Evolutionary conservation across 2,797 vertebrate species (phyloP).

Genomic region (Bufotes viridis): DNA sequence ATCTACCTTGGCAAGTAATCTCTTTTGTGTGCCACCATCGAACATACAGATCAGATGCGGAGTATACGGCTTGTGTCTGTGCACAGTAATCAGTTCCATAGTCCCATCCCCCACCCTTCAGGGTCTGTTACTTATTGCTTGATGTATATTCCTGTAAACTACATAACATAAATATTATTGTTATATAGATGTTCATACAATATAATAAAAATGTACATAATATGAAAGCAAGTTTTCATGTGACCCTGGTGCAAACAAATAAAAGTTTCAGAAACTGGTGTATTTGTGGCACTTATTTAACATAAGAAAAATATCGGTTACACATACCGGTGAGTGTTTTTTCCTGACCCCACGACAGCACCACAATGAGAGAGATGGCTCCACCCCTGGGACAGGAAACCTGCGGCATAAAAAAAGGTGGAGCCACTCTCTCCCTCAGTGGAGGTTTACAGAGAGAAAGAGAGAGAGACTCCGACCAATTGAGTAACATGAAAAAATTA

Average conservation of each 20-base stretch:
- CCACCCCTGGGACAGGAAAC: no score
- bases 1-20: not conserved
- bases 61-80: not conserved
- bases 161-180: slow-evolving; percentile 39
- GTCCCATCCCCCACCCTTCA: not conserved
- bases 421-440: no score
- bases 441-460: no score
- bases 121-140: slow-evolving; percentile 25
- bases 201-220: slow-evolving; percentile 38
- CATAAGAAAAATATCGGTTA: no score
- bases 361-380: no score
- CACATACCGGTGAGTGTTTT: no score
- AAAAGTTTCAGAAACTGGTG: slow-evolving; percentile 8
- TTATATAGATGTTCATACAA: slow-evolving; percentile 29
- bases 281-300: not conserved
- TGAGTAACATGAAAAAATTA: no score
- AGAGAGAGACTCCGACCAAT: no score
- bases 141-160: slow-evolving; percentile 41
- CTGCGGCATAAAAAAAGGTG: no score
- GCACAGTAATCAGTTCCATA: not conserved
- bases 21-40: not conserved
- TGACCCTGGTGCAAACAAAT: slow-evolving; percentile 32
- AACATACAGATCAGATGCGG: not conserved
- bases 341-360: no score
- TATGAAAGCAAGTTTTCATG: slow-evolving; percentile 35